Conservation (phyloP, 2,888 invertebrate species). For the Malthinus seriepunctatus region DNA sequence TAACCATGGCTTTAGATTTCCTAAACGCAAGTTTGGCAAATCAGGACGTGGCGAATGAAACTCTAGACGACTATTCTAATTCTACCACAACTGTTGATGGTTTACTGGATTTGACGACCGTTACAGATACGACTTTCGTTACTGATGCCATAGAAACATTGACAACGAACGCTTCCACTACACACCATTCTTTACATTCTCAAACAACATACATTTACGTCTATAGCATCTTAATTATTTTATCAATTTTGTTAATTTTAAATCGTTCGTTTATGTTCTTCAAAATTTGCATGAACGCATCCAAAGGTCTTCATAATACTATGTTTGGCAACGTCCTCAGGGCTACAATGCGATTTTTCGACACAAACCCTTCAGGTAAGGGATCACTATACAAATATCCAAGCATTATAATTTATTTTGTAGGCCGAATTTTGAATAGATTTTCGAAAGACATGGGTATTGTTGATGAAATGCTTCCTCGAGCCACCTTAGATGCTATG, state of each 20-base stretch:
- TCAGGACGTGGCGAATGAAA: too few relatives aligned
- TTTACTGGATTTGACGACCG: too few relatives aligned
- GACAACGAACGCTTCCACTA: too few relatives aligned
- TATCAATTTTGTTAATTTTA: conserved; percentile 65
- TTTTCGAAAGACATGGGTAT: conserved; percentile 85
- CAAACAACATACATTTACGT: conserved; percentile 55
- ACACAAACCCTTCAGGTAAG: conserved; percentile 77
- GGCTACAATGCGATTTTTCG: conserved; percentile 82
- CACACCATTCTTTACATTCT: neutral
- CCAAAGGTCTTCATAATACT: conserved; percentile 72
- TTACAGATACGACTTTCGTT: too few relatives aligned
- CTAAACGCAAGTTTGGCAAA: too few relatives aligned
- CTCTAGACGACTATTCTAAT: too few relatives aligned
- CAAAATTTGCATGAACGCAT: conserved; percentile 74
- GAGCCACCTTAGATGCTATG: conserved; percentile 66
- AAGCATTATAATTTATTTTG: neutral
- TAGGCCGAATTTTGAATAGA: conserved; percentile 78
- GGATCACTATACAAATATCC: neutral
- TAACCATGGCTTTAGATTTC: too few relatives aligned
- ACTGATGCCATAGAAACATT: neutral
- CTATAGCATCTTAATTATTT: conserved; percentile 63
- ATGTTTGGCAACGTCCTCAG: conserved; percentile 78
- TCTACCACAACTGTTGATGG: too few relatives aligned
- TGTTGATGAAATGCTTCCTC: conserved; percentile 73
- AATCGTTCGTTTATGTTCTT: conserved; percentile 71